A percentile compares a stretch with the other conserved stretches of the same genome.
phyloP scores from a whole-genome alignment of 2,797 vertebrate genomes.

The Ibycter americanus region DNA sequence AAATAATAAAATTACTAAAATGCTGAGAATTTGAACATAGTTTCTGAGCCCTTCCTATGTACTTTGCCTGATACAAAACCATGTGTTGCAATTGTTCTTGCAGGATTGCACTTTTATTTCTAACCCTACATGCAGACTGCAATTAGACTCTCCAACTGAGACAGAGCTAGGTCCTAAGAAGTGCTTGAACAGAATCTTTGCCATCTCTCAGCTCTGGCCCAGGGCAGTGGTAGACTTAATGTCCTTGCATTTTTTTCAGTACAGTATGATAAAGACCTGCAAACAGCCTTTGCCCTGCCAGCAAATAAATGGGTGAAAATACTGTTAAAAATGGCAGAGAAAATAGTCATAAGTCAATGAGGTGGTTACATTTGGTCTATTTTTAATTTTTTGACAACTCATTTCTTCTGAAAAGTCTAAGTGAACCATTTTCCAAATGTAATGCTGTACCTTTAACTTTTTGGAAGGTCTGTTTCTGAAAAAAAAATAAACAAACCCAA shows the following conservation, averaged over 20 bases:
- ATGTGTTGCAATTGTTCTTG: neutral
- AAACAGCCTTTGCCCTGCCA: neutral
- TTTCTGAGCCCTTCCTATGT: neutral
- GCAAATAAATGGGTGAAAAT: neutral
- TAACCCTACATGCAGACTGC: neutral
- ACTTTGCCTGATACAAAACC: neutral
- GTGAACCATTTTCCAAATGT: neutral
- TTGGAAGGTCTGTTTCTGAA: neutral
- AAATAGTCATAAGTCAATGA: neutral
- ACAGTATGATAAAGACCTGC: neutral
- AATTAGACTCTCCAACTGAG: neutral
- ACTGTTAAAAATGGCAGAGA: neutral
- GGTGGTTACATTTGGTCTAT: neutral
- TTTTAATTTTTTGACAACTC: neutral
- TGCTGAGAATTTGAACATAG: neutral
- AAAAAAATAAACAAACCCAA: neutral
- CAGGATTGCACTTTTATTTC: neutral
- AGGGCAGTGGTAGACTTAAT: neutral
- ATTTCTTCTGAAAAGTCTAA: neutral
- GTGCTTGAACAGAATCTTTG: neutral
- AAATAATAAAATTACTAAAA: neutral
- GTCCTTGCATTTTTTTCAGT: conserved; percentile 3
- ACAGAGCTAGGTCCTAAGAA: neutral
- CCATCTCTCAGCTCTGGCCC: neutral
- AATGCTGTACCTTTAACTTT: neutral